phyloP scores from a whole-genome alignment of 1,140 invertebrate species.

The Dinothrombium tinctorium region DNA sequence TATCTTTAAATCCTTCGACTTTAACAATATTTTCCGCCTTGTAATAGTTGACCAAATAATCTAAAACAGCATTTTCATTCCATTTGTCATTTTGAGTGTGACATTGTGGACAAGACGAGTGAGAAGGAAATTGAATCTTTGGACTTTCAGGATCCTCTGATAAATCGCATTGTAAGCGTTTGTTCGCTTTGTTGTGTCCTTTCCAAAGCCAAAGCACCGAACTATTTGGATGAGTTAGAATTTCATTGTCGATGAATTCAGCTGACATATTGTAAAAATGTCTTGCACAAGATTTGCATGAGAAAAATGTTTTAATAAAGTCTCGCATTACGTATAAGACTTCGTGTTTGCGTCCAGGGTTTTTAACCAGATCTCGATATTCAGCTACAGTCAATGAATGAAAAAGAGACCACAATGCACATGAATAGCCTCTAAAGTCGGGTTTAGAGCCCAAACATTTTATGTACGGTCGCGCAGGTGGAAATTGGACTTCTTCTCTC shows the following conservation, averaged over 20 bases:
- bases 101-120: constrained; percentile 41
- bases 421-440: constrained; percentile 63
- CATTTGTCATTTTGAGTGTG: too few relatives aligned
- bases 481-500: too few relatives aligned
- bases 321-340: constrained; percentile 58
- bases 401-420: constrained; percentile 86
- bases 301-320: constrained; percentile 80
- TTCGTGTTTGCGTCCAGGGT: constrained; percentile 27
- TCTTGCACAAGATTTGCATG: constrained; percentile 58
- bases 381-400: constrained; percentile 66
- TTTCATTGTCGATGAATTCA: constrained; percentile 30
- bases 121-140: constrained; percentile 67
- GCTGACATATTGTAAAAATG: constrained; percentile 62
- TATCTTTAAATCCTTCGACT: too few relatives aligned
- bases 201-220: constrained; percentile 78
- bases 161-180: constrained; percentile 48
- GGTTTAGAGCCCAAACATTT: constrained; percentile 53
- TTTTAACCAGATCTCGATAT: constrained; percentile 25
- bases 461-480: too few relatives aligned
- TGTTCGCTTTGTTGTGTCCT: constrained; percentile 78
- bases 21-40: too few relatives aligned
- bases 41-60: too few relatives aligned
- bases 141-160: constrained; percentile 71
- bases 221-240: constrained; percentile 40
- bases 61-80: too few relatives aligned